Evolutionary conservation across 2,888 invertebrate species (phyloP), one percentile per base, ranked within the genome.

Genomic region (Erannis defoliaria): DNA sequence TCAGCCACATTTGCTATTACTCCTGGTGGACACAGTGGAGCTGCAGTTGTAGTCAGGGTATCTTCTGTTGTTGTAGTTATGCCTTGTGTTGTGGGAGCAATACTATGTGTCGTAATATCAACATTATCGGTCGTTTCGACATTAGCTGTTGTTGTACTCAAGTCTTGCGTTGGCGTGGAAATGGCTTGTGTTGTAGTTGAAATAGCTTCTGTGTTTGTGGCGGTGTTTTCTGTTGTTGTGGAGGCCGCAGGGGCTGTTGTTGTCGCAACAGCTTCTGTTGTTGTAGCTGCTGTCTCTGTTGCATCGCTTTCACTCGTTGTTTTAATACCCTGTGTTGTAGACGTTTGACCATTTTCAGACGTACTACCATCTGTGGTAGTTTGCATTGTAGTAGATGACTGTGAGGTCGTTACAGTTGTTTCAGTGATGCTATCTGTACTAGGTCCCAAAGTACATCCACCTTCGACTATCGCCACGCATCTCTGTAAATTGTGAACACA

Each of bases 1-100:
- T 84, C 77, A 0, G 83, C 71, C 0, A 81, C 60, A 46, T 81
- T 76, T 0, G 75, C 79, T 2, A 74, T 64, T 1, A 66, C 61
- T 3, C 68, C 75, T 0, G 69, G 68, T 0, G 76, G 75, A 55
- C 82, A 79, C 0, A 51, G 16, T 18, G 51, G 51, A 3, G 40
- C 29, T 40, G 16, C 29, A 10, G 51, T 51, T 37, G 26, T 38
- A 35, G 38, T 12, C 8, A 14, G 31, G 21, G 19, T 8, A 3
- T 23, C 5, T 49, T 55, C 57, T 10, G 57, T 55, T 1, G 61
- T 51, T 14, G 31, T 46, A 4, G 16, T 5, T 9, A 38, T 26
- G 4, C 1, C 9, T 4, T 55, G 53, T 35, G 59, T 59, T n/a
- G 59, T 55, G 5, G 23, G 12, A 3, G 23, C 8, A 23, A 16